These are phyloP conservation scores for Cygnus buccinator DNA, from an alignment of 2,113 vertebrate species.

Conservation along the genomic window DNA sequence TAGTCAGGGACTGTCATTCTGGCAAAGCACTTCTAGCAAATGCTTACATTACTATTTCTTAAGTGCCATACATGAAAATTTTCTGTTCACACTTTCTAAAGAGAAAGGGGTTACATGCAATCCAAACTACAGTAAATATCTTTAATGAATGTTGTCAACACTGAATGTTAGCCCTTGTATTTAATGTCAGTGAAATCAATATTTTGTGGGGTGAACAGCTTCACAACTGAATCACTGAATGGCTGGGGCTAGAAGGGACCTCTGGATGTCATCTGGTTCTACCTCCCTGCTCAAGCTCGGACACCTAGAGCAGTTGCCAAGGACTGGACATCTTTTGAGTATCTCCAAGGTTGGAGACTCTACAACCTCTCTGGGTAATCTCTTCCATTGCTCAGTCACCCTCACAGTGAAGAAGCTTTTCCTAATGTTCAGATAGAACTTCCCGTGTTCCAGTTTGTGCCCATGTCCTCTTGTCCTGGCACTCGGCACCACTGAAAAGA, in stretches of 20 bases:
- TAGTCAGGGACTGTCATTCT: neutral
- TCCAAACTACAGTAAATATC: neutral
- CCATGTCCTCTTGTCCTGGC: neutral
- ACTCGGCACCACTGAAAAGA: neutral
- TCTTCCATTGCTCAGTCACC: neutral
- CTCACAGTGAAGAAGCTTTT: neutral
- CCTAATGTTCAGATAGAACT: neutral
- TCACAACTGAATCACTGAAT: neutral
- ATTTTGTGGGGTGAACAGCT: neutral
- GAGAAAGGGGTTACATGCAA: neutral
- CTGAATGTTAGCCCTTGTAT: neutral
- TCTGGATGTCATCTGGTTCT: neutral
- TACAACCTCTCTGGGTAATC: neutral
- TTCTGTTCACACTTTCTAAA: neutral
- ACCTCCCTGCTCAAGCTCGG: neutral
- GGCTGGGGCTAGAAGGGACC: neutral
- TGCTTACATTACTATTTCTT: neutral
- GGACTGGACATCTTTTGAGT: neutral
- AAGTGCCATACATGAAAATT: neutral
- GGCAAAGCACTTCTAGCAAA: neutral
- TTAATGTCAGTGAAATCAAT: neutral
- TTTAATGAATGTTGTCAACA: neutral
- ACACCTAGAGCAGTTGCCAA: neutral
- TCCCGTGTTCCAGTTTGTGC: neutral
- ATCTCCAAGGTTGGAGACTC: neutral